Evolutionary conservation across 37 sponge, comb jelly and placozoan species (phyloP), one percentile per base, ranked within the genome.

Genomic region (Lycopodina hypogea): DNA sequence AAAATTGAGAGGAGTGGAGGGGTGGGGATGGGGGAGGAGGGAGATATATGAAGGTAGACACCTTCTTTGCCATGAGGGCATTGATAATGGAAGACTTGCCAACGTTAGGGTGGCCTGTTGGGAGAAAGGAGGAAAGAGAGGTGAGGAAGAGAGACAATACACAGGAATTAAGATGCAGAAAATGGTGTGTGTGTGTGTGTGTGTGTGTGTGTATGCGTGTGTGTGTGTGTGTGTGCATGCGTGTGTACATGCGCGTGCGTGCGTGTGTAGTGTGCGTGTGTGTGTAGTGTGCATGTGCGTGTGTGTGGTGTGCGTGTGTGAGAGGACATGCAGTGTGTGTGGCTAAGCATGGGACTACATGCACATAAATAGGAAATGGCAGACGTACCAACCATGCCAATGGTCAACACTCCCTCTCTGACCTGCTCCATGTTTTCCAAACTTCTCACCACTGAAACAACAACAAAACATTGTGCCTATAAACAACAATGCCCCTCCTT

Each of bases 31-130:
- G 23, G 23, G 26, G 59, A 26, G 2, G 26, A 17, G 32, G 35
- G 56, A 7, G 33, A 59, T 32, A 59, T 41, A 59, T 14, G 32
- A 1, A 22, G 14, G 60, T 28, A 59, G 8, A 77, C 68, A 94
- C 95, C 90, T 96, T 98, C 41, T 91, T 88, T 32, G 84, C 85
- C 80, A 98, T 72, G 11, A 98, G 60, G 18, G 96, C 99, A 83
- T 98, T 98, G 12, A 98, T 79, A 3, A 98, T 78, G 0, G 99
- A 95, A 8, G 94, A 93, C 72, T 98, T 98, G 29, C 99, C 99
- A 1, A 92, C 99, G 77, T 98, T 98, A 19, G 99, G 99, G 41
- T 95, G 96, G 68, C 99, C 99, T 88, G 76, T 23, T 21, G 38
- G 28, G 28, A 34, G 48, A 9, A 9, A 45, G 48, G 48, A 45